A percentile compares a stretch with the other conserved stretches of the same genome.
Conservation (phyloP, 2,113 vertebrate genomes). For the Panthera uncia region DNA sequence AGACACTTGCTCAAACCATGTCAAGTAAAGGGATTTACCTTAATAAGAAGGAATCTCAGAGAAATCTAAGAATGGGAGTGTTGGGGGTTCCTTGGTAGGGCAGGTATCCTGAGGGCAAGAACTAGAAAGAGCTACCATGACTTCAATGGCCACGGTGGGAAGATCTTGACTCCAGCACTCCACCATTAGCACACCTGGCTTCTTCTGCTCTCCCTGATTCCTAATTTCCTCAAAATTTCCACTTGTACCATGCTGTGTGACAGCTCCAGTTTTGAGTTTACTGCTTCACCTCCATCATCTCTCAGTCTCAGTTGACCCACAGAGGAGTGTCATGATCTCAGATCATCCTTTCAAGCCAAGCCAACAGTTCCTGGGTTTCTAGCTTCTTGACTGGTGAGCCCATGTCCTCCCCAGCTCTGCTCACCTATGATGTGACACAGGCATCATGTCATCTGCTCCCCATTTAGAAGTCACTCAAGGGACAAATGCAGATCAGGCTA, state of each 20-base stretch:
- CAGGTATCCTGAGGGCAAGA: not conserved
- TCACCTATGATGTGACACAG: not conserved
- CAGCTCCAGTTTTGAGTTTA: not conserved
- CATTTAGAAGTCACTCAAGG: not conserved
- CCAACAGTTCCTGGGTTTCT: not conserved
- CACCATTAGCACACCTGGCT: too few species aligned
- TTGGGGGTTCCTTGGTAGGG: not conserved
- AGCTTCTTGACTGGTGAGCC: not conserved
- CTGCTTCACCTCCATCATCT: not conserved
- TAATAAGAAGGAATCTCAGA: not conserved
- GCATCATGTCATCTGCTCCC: not conserved
- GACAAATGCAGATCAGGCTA: not conserved
- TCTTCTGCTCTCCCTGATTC: not conserved
- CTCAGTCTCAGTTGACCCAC: not conserved
- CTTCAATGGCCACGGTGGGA: not conserved
- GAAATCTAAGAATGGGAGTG: not conserved
- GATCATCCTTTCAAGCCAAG: not conserved
- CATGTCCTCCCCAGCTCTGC: not conserved
- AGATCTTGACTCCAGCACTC: not conserved
- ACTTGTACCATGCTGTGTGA: not conserved
- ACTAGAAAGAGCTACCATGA: not conserved
- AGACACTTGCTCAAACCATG: not conserved
- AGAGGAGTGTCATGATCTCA: not conserved
- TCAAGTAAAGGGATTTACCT: not conserved
- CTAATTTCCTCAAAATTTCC: too few species aligned